Percentiles rank a stretch among this genome's conserved stretches.
These are phyloP conservation scores for Heliconius hortense DNA, from an alignment of 2,888 invertebrate genomes.

Conservation along the genomic window DNA sequence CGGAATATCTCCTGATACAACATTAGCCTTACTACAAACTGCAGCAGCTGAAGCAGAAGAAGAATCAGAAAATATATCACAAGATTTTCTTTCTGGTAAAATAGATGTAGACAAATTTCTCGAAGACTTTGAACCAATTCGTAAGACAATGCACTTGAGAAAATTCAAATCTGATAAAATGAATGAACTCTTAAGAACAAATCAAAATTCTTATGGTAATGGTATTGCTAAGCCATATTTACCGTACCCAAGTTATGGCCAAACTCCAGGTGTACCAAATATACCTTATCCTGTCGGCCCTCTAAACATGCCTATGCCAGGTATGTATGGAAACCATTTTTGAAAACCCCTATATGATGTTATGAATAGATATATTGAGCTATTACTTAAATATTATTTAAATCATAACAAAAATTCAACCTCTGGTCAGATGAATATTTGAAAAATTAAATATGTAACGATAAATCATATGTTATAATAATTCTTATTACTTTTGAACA, in stretches of 20 bases:
- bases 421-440: no score
- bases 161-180: slow-evolving; percentile 97
- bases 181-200: slow-evolving; percentile 84
- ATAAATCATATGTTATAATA: no score
- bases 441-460: no score
- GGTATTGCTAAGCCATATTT: slow-evolving; percentile 68
- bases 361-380: neutral
- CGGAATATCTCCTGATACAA: slow-evolving; percentile 91
- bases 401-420: no score
- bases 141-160: slow-evolving; percentile 84
- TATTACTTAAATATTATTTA: no score
- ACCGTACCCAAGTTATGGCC: slow-evolving; percentile 70
- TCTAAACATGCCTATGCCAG: slow-evolving; percentile 90
- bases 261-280: slow-evolving; percentile 80
- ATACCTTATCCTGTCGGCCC: slow-evolving; percentile 89
- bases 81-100: slow-evolving; percentile 89
- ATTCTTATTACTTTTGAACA: no score
- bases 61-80: slow-evolving; percentile 91
- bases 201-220: slow-evolving; percentile 65
- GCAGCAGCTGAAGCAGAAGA: slow-evolving; percentile 97
- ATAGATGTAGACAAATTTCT: slow-evolving; percentile 91
- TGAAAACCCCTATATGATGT: slow-evolving; percentile 47
- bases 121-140: slow-evolving; percentile 89
- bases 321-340: slow-evolving; percentile 76
- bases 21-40: slow-evolving; percentile 93